Evolutionary conservation across 2,888 invertebrate genomes (phyloP).

Genomic region (Synergus umbraculus): DNA sequence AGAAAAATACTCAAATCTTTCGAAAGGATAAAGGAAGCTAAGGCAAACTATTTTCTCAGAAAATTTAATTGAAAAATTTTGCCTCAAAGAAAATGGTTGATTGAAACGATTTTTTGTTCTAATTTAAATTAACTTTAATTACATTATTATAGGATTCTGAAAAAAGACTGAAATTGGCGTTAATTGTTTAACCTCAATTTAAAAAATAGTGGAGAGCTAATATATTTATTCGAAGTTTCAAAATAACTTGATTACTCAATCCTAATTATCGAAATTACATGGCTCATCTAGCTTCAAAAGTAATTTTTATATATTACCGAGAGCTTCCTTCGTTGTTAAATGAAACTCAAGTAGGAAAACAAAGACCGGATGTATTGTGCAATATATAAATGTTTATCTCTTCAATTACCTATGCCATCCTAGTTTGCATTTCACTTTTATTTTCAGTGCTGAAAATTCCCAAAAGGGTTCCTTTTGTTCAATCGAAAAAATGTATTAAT

Average conservation of each 20-base stretch:
- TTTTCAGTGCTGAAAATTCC: conserved; percentile 47
- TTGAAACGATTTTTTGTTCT: too few species aligned
- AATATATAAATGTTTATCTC: conserved; percentile 67
- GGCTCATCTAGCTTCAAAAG: not conserved
- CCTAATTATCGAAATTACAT: conserved; percentile 5
- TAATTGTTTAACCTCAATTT: conserved; percentile 4
- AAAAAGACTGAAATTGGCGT: not conserved
- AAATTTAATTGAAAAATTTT: not conserved
- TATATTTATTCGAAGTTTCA: not conserved
- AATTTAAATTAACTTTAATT: too few species aligned
- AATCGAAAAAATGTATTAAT: not conserved
- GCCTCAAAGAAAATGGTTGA: too few species aligned
- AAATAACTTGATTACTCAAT: not conserved
- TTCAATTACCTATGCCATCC: conserved; percentile 68
- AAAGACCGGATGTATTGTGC: conserved; percentile 71
- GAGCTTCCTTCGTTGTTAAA: conserved; percentile 16
- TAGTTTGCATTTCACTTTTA: conserved; percentile 69
- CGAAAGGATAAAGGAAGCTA: not conserved
- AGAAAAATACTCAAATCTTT: conserved; percentile 1
- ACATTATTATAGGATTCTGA: not conserved
- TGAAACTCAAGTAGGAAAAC: conserved; percentile 54
- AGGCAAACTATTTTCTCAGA: not conserved
- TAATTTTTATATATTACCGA: conserved; percentile 21
- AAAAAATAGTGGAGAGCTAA: not conserved
- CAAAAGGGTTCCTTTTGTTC: not conserved